These are phyloP conservation scores for Petroica traversi DNA, from an alignment of 2,113 vertebrate genomes.

Conservation along the genomic window DNA sequence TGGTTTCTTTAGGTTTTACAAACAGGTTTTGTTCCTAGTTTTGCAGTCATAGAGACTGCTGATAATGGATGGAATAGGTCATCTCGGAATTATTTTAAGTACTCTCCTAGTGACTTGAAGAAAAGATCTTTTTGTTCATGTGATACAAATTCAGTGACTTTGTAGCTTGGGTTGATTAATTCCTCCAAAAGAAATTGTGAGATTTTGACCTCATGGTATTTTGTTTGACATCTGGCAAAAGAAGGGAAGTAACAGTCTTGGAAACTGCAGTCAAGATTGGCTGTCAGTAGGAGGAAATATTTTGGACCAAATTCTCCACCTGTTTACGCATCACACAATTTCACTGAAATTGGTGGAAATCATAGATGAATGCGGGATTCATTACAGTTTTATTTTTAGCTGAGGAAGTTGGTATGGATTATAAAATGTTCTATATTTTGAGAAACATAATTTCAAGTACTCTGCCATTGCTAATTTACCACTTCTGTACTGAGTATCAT, in stretches of 20 bases:
- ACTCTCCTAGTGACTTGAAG: background rate
- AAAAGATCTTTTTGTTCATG: background rate
- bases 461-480: slow-evolving; percentile 48
- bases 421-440: slow-evolving; percentile 42
- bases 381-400: slow-evolving; percentile 41
- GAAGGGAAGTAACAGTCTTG: background rate
- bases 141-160: background rate
- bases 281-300: background rate
- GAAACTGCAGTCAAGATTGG: background rate
- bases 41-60: background rate
- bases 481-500: slow-evolving; percentile 28
- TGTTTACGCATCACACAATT: background rate
- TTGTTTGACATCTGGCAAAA: background rate
- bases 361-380: background rate
- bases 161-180: background rate
- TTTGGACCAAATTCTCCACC: slow-evolving; percentile 33
- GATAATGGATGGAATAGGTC: background rate
- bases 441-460: slow-evolving; percentile 52
- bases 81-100: background rate
- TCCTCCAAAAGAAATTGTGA: background rate
- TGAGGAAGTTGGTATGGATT: slow-evolving; percentile 6
- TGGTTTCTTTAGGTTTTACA: background rate
- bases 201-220: background rate
- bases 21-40: background rate
- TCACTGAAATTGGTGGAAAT: background rate